Evolutionary conservation across 2,888 invertebrate species (phyloP).

Genomic region (Aporophyla lueneburgensis): DNA sequence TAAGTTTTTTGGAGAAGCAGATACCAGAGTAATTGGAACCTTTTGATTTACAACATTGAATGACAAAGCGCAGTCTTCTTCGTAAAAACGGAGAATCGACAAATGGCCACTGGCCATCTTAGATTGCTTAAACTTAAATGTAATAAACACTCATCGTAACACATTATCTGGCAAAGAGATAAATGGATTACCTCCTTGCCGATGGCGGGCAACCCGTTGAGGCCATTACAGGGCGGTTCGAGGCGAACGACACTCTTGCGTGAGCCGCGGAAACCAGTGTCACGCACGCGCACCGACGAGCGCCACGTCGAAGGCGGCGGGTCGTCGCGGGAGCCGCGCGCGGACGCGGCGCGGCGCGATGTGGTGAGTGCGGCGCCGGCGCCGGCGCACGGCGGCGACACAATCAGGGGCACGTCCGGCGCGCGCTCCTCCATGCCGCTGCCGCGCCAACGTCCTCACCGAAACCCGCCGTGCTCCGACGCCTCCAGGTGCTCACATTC

Average conservation of each 20-base stretch:
- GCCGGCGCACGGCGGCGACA: slow-evolving; percentile 83
- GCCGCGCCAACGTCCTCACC: slow-evolving; percentile 90
- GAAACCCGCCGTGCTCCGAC: slow-evolving; percentile 87
- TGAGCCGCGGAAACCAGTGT: slow-evolving; percentile 92
- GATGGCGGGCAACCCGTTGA: slow-evolving; percentile 90
- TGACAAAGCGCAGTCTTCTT: background rate
- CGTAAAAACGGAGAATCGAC: background rate
- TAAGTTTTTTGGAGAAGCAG: background rate
- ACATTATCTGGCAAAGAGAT: slow-evolving; percentile 79
- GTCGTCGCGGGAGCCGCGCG: slow-evolving; percentile 86
- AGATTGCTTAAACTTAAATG: slow-evolving; percentile 33
- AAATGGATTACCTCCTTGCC: slow-evolving; percentile 90
- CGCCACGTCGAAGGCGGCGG: slow-evolving; percentile 90
- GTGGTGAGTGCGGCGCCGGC: slow-evolving; percentile 83
- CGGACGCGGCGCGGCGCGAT: slow-evolving; percentile 84
- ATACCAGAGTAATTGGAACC: background rate
- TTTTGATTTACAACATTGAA: slow-evolving; percentile 12
- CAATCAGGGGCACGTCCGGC: slow-evolving; percentile 88
- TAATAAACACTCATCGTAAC: slow-evolving; percentile 35
- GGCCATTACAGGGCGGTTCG: slow-evolving; percentile 92
- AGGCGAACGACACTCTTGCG: slow-evolving; percentile 92
- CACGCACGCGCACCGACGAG: slow-evolving; percentile 92
- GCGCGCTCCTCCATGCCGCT: slow-evolving; percentile 91
- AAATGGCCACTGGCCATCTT: background rate
- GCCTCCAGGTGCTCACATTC: slow-evolving; percentile 88